Percentiles rank a stretch among this genome's conserved stretches.
Conservation (phyloP, 1,140 invertebrate species). For the Rhopalosiphum maidis region DNA sequence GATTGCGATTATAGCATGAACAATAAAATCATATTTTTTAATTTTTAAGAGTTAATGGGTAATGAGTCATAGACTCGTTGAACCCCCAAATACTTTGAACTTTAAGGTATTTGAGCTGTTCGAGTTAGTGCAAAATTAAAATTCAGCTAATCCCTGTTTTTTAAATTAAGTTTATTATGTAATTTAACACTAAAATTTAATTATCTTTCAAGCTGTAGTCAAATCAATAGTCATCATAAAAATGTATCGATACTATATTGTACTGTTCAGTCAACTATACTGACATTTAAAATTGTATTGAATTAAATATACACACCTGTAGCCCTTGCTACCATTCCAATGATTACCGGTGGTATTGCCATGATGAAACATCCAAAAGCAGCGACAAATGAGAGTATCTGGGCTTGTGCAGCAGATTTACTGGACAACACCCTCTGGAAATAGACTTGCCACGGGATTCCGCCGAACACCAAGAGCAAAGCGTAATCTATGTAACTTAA, state of each 20-base stretch:
- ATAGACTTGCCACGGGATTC: conserved; percentile 99
- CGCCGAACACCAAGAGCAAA: conserved; percentile 91
- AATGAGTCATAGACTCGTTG: no score
- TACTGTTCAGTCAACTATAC: background rate
- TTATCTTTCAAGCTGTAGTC: background rate
- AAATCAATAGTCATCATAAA: background rate
- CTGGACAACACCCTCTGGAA: conserved; percentile 97
- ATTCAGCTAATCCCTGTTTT: background rate
- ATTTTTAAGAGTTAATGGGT: background rate
- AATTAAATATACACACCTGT: conserved; percentile 74
- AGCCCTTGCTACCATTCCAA: conserved; percentile 94
- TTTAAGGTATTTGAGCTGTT: background rate
- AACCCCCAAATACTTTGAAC: background rate
- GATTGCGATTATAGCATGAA: background rate
- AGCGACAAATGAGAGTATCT: conserved; percentile 95
- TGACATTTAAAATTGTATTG: background rate
- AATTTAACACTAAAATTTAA: background rate
- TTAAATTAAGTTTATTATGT: background rate
- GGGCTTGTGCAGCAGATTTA: conserved; percentile 89
- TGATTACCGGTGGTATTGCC: conserved; percentile 95
- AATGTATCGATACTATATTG: background rate
- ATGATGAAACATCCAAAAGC: conserved; percentile 93
- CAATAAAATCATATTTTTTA: background rate
- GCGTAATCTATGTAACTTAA: conserved; percentile 91
- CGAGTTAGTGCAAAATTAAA: background rate